Conservation (phyloP, 1,140 invertebrate species). For the Eulimnadia texana region DNA sequence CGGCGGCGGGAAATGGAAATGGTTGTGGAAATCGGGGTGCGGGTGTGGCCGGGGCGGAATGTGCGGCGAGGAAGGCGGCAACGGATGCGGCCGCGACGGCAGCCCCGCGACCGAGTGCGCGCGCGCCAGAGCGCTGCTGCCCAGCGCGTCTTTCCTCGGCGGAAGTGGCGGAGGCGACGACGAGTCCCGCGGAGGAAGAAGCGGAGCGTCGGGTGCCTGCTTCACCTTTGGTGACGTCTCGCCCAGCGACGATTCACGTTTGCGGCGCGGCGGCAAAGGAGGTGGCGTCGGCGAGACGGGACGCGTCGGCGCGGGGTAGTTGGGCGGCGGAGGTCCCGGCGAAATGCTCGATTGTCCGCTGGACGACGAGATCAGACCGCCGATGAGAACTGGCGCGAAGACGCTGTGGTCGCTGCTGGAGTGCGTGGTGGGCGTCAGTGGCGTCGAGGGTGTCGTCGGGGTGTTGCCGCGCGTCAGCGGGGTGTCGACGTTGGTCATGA, state of each 20-base stretch:
- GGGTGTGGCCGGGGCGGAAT: slow-evolving; percentile 16
- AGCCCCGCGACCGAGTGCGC: slow-evolving; percentile 18
- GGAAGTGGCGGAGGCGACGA: slow-evolving; percentile 45
- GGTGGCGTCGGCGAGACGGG: slow-evolving; percentile 31
- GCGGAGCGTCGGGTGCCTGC: slow-evolving; percentile 42
- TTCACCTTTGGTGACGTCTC: slow-evolving; percentile 33
- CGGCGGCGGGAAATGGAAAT: slow-evolving; percentile 5
- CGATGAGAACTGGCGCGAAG: slow-evolving; percentile 35
- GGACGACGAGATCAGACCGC: slow-evolving; percentile 19
- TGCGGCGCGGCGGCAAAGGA: slow-evolving; percentile 41
- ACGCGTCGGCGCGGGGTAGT: slow-evolving; percentile 30
- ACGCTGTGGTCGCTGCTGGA: slow-evolving; percentile 29
- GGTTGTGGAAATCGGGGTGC: slow-evolving; percentile 7
- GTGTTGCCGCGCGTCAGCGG: slow-evolving; percentile 18
- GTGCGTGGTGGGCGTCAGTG: slow-evolving; percentile 25
- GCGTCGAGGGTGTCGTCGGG: slow-evolving; percentile 26
- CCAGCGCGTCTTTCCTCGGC: slow-evolving; percentile 35
- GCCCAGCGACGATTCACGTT: slow-evolving; percentile 41
- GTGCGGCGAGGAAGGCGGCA: slow-evolving; percentile 6
- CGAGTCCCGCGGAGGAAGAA: slow-evolving; percentile 40
- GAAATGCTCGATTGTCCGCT: slow-evolving; percentile 23
- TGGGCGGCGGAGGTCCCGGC: slow-evolving; percentile 33
- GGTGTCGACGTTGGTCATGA: slow-evolving; percentile 18
- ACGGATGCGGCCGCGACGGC: slow-evolving; percentile 18
- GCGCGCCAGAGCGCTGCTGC: slow-evolving; percentile 18